Conservation (phyloP, 1,140 invertebrate genomes). For the Drosophila melanica region DNA sequence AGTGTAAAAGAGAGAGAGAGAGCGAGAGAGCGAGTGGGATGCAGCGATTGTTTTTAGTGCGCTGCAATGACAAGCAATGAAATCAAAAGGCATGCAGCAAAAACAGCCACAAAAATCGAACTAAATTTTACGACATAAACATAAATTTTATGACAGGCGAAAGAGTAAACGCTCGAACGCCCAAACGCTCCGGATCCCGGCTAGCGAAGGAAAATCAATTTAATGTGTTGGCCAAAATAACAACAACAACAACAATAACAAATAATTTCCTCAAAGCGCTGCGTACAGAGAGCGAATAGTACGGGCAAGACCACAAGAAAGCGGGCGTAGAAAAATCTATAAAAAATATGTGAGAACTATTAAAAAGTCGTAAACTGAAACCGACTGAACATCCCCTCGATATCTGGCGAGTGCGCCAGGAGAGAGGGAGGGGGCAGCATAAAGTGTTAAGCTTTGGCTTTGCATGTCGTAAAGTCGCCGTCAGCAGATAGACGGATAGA, state of each 20-base stretch:
- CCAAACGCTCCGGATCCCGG: background rate
- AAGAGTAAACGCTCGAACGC: constrained; percentile 42
- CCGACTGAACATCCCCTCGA: constrained; percentile 40
- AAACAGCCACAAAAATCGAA: constrained; percentile 67
- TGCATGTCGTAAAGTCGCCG: constrained; percentile 75
- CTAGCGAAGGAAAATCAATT: constrained; percentile 78
- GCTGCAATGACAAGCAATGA: constrained; percentile 50
- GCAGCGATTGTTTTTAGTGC: constrained; percentile 41
- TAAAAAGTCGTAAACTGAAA: constrained; percentile 81
- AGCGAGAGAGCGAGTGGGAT: background rate
- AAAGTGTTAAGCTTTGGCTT: constrained; percentile 72
- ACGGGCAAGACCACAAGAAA: constrained; percentile 43
- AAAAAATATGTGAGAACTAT: constrained; percentile 84
- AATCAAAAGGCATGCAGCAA: constrained; percentile 52
- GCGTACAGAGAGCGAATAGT: background rate
- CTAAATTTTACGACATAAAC: constrained; percentile 82
- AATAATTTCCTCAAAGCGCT: constrained; percentile 60
- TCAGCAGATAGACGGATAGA: constrained; percentile 14
- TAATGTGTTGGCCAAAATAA: constrained; percentile 77
- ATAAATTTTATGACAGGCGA: constrained; percentile 81
- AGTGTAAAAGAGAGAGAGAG: background rate
- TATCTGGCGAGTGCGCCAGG: background rate
- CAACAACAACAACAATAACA: constrained; percentile 68
- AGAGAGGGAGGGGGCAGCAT: constrained; percentile 11
- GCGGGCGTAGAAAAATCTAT: constrained; percentile 68